Base-by-base conservation (phyloP, 1,140 invertebrate species). In the Drosophila hydei region DNA sequence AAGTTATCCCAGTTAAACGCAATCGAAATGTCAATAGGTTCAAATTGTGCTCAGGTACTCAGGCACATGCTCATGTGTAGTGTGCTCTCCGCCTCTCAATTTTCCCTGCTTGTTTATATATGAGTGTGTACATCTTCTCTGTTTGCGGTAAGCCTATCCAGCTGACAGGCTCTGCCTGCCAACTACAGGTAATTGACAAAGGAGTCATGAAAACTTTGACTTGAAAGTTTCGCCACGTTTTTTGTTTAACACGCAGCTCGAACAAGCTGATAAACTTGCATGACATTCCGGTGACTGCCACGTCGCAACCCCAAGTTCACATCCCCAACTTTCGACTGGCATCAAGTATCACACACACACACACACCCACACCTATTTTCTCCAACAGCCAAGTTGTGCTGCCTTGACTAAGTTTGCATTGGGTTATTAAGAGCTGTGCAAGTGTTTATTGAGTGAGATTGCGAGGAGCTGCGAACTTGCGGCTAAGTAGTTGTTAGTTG, bases 351-450 rank as follows among this genome's bases (percentile, higher is more conserved):
- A 25, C 38, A 16, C 14, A 16, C 38, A 8, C 38, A 61, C 68
- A 63, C 59, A 63, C 38, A 56, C 61, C 55, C 47, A 40, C 38
- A 40, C 38, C 38, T 16, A 42, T 9, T 16, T 25, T n/a, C 16
- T 27, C 27, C 47, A 43, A 16, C 27, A n/a, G 42, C 25, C 48
- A 52, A 74, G 75, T 79, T 75, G 72, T 4, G 9, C 77, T 79
- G 38, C 84, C 75, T 77, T 79, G 69, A 85, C 67, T 75, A 85
- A 84, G 80, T 84, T 85, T 85, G 77, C 81, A 87, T 87, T 87
- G 81, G 81, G 81, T 85, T 87, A 87, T 87, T 85, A 85, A 85
- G 81, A 85, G 81, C 81, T 85, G 80, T 72, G 81, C 81, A 85
- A 85, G 81, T 85, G 81, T 85, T 85, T 85, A 85, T 85, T 87